These are phyloP conservation scores for Vanessa atalanta DNA, from an alignment of 1,140 invertebrate species.

Conservation along the genomic window DNA sequence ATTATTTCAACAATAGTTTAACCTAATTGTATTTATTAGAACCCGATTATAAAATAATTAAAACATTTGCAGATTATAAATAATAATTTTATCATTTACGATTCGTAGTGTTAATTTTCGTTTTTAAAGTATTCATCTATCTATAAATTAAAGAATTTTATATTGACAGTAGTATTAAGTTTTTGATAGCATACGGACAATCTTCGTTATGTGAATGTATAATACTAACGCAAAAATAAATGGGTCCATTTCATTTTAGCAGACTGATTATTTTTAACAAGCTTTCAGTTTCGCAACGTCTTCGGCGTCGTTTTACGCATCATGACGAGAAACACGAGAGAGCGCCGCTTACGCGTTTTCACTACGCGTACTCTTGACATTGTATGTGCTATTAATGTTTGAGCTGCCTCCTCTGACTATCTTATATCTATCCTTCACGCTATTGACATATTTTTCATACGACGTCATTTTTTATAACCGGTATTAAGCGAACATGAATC, in stretches of 20 bases:
- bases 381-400: slow-evolving; percentile 57
- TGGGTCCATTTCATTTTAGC: slow-evolving; percentile 18
- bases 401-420: slow-evolving; percentile 8
- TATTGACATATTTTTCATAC: slow-evolving; percentile 58
- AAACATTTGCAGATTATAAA: neutral
- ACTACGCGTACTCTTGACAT: slow-evolving; percentile 71
- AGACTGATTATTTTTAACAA: slow-evolving; percentile 30
- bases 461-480: slow-evolving; percentile 44
- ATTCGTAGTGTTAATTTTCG: neutral
- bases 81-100: neutral
- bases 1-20: no score
- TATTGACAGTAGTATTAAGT: neutral
- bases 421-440: slow-evolving; percentile 43
- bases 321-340: slow-evolving; percentile 25
- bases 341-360: slow-evolving; percentile 27
- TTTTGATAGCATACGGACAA: neutral
- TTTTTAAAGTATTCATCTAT: neutral
- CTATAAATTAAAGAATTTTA: neutral
- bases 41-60: neutral
- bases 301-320: slow-evolving; percentile 26
- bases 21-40: neutral
- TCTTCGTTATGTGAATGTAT: neutral
- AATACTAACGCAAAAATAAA: slow-evolving; percentile 1
- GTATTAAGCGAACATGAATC: neutral
- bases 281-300: slow-evolving; percentile 8